Conservation (phyloP, 1,140 invertebrate genomes). For the Drosophila aff. region DNA sequence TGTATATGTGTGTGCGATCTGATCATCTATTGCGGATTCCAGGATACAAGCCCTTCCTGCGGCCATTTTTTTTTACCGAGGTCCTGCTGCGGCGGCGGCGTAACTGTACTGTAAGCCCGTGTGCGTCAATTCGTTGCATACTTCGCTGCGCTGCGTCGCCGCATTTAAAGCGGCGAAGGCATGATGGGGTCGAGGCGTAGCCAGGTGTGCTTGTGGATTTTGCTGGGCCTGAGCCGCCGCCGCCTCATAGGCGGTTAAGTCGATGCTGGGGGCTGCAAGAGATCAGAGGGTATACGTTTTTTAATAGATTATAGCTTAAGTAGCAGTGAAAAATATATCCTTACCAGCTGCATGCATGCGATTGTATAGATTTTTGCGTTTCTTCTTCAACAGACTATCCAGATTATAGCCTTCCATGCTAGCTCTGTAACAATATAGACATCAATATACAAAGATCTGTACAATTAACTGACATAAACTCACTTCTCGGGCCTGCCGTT, state of each 20-base stretch:
- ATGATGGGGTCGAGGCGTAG: slow-evolving; percentile 61
- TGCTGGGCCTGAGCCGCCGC: slow-evolving; percentile 27
- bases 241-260: slow-evolving; percentile 56
- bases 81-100: slow-evolving; percentile 27
- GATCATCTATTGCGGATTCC: slow-evolving; percentile 23
- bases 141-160: slow-evolving; percentile 53
- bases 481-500: slow-evolving; percentile 77
- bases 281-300: slow-evolving; percentile 13
- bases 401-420: slow-evolving; percentile 75
- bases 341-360: slow-evolving; percentile 78
- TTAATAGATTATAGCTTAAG: slow-evolving; percentile 51
- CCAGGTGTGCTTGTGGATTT: slow-evolving; percentile 39
- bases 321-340: neutral
- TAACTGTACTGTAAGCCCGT: slow-evolving; percentile 63
- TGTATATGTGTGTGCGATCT: slow-evolving; percentile 34
- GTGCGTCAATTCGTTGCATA: slow-evolving; percentile 61
- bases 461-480: slow-evolving; percentile 14
- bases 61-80: slow-evolving; percentile 61
- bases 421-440: slow-evolving; percentile 18
- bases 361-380: slow-evolving; percentile 81
- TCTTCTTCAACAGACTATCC: slow-evolving; percentile 78
- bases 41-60: slow-evolving; percentile 6
- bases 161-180: slow-evolving; percentile 67
- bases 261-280: slow-evolving; percentile 56
- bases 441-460: neutral